Evolutionary conservation across 2,113 vertebrate species (phyloP).

Genomic region (Microcebus lehilahytsara): DNA sequence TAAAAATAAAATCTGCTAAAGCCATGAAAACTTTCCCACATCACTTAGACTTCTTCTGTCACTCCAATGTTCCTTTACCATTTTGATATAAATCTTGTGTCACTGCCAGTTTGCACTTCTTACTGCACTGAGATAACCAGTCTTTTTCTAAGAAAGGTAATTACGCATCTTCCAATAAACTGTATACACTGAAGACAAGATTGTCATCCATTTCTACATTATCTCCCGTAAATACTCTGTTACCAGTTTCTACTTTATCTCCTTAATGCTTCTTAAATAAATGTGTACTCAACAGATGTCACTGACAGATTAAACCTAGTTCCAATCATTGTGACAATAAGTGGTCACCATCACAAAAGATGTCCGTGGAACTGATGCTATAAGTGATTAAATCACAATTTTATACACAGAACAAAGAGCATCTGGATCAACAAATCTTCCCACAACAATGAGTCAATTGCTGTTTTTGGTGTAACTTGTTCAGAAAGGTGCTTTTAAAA

Average conservation of each 20-base stretch:
- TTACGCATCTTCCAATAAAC: not conserved
- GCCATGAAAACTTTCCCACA: not conserved
- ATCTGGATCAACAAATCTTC: not conserved
- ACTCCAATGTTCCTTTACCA: not conserved
- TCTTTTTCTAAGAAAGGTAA: not conserved
- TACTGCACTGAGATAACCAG: not conserved
- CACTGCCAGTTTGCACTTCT: not conserved
- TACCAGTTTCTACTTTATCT: not conserved
- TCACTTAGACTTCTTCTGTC: not conserved
- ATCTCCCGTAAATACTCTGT: not conserved
- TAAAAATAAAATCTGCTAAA: not conserved
- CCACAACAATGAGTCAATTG: not conserved
- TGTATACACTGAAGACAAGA: not conserved
- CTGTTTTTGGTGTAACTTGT: conserved; percentile 10
- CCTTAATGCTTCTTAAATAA: not conserved
- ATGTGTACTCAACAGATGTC: not conserved
- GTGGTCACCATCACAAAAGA: not conserved
- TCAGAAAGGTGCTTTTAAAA: conserved; percentile 27
- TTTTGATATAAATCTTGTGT: not conserved
- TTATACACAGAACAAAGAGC: not conserved
- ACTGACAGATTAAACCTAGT: conserved; percentile 7
- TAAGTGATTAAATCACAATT: conserved; percentile 21
- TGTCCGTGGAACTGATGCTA: not conserved
- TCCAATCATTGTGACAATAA: not conserved
- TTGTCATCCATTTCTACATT: conserved; percentile 8